Base-by-base conservation (phyloP, 1,140 invertebrate genomes). In the Hyposmocoma kahamanoa region DNA sequence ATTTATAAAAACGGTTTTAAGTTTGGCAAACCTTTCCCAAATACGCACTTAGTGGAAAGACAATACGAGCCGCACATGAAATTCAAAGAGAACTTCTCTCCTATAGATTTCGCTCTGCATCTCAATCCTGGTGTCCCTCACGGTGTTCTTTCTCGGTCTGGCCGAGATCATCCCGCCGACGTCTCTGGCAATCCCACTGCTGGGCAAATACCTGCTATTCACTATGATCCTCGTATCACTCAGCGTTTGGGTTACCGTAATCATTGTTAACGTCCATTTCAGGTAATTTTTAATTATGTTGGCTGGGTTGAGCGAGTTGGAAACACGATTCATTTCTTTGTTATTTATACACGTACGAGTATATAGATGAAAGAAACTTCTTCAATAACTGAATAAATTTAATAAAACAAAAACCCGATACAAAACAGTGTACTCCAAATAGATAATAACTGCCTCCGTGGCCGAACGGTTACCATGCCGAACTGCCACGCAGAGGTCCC, bases 151-250 rank as follows among this genome's bases (percentile, higher is more conserved):
- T 90, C 90, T 99, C 71, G 89, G 98, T 63, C 87, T 99, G 69
- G 96, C 96, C 47, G 96, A 98, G 90, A 97, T 99, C 79, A 98
- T 99, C 77, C 98, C 97, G 47, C 97, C 97, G 39, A 99, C 97
- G 26, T 98, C 96, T 28, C 89, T 99, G 59, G 96, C 97, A 15
- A 96, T 99, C 52, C 97, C 97, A 19, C 87, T 99, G 50, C 92
- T 99, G 32, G 97, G 97, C 56, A 98, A 98, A 89, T 97, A 97
- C 84, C 89, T 94, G 38, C 88, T 99, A 54, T 99, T 99, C 88
- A 99, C 97, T 24, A 98, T 99, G 96, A 96, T 98, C 54, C 89
- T 99, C 52, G 97, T 99, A 41, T 98, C 97, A 17, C 89, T 98
- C 51, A 98, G 97, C 53, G 98, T 99, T 66, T 94, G 96, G 89